Conservation (phyloP, 2,113 vertebrate genomes). For the Urocynchramus pylzowi region DNA sequence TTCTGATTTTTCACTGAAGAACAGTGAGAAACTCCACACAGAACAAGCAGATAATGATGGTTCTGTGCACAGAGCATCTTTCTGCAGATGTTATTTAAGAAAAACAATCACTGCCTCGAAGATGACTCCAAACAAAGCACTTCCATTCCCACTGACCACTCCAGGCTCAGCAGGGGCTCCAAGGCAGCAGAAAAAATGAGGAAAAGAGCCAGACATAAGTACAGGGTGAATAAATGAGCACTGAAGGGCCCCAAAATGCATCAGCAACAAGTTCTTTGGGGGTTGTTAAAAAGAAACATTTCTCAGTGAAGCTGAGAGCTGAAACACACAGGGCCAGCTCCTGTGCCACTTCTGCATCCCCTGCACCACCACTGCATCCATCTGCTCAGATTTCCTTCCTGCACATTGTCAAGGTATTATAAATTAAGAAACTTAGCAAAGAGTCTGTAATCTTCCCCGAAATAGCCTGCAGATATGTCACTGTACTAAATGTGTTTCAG, state of each 20-base stretch:
- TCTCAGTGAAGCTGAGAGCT: background rate
- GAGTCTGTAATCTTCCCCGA: slow-evolving; percentile 80
- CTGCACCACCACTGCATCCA: slow-evolving; percentile 41
- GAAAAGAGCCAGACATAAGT: background rate
- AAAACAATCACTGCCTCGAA: background rate
- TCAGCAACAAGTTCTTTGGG: background rate
- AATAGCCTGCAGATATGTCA: slow-evolving; percentile 87
- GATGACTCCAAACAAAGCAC: background rate
- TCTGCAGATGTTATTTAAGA: background rate
- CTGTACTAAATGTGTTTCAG: slow-evolving; percentile 87
- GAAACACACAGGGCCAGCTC: background rate
- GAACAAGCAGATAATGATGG: background rate
- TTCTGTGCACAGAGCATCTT: background rate
- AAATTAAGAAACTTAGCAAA: slow-evolving; percentile 83
- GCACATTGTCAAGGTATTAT: slow-evolving; percentile 80
- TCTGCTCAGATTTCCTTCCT: background rate
- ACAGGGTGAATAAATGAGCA: background rate
- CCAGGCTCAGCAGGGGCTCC: background rate
- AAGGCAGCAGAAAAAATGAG: background rate
- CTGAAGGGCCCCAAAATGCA: background rate
- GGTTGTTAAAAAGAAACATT: background rate
- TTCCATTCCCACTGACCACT: background rate
- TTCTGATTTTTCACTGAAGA: background rate
- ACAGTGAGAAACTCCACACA: background rate
- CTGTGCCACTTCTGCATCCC: background rate